Base-by-base conservation (phyloP, 2,888 invertebrate genomes). In the Antitype chi region DNA sequence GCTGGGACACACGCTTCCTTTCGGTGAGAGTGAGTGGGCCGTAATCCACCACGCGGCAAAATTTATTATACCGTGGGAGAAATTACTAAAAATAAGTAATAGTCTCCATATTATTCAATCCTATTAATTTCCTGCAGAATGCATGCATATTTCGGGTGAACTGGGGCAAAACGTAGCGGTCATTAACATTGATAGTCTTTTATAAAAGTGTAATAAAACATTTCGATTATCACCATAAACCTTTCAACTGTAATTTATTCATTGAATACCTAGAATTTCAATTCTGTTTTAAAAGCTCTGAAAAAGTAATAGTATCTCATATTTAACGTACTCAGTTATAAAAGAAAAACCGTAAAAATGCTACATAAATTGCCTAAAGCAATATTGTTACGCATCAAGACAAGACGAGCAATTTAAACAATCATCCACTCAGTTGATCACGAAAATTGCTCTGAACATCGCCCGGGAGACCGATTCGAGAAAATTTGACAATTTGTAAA, bases 391-490 rank as follows among this genome's bases (percentile, higher is more conserved):
- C 77, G 76, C 79, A 84, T 85, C 85, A 87, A 88, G 89, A 88
- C 88, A 86, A 87, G 89, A 82, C 86, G 80, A 74, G 86, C 86
- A 87, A 90, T 90, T 91, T 87, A 85, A 87, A 85, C 91, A 91
- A 92, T 93, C 92, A 93, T 92, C 89, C 92, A 91, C 90, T 91
- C 92, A 91, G 91, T 91, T 92, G 92, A 87, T 89, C 91, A 89
- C 89, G 89, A 87, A 92, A 91, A 93, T 93, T 92, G 92, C 91
- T 91, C 88, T 79, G 83, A 86, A 85, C 59, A 82, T 76, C 81
- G 75, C 81, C 80, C 75, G 76, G 68, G 82, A 72, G 75, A 76
- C 70, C 73, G 75, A 63, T 78, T 78, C 67, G 60, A 69, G 74
- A 86, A 74, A 87, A 80, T 80, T 80, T 81, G 66, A 68, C 88